A percentile compares a stretch with the other conserved stretches of the same genome.
phyloP scores from a whole-genome alignment of 2,113 vertebrate genomes.

The Hemibagrus wyckioides region DNA sequence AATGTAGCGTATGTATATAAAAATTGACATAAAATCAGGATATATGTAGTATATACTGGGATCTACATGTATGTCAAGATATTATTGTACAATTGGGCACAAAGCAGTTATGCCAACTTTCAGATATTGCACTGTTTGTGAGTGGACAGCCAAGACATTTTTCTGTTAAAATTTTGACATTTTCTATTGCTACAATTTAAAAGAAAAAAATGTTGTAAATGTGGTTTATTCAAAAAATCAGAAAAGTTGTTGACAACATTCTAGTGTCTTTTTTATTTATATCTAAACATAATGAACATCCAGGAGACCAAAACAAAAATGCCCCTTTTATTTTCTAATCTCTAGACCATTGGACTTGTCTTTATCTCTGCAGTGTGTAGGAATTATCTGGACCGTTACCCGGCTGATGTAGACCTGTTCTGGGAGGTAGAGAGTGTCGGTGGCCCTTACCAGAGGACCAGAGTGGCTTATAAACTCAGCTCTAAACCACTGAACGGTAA shows the following conservation, averaged over 20 bases:
- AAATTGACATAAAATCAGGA: background rate
- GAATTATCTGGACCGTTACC: slow-evolving; percentile 81
- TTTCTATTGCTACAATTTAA: background rate
- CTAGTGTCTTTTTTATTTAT: background rate
- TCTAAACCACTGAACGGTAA: slow-evolving; percentile 32
- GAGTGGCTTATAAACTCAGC: slow-evolving; percentile 64
- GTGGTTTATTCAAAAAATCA: background rate
- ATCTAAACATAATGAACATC: background rate
- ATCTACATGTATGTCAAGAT: background rate
- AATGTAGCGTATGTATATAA: background rate
- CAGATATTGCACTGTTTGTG: background rate
- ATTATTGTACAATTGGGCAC: background rate
- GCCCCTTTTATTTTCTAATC: background rate
- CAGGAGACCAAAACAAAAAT: background rate
- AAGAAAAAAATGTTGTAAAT: background rate
- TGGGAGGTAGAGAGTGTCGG: slow-evolving; percentile 87
- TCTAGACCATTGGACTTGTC: background rate
- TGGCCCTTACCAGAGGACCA: slow-evolving; percentile 76
- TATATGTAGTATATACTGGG: background rate
- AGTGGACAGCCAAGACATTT: background rate
- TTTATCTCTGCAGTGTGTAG: slow-evolving; percentile 76
- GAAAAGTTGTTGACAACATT: background rate
- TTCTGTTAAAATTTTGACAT: background rate
- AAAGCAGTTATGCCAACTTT: background rate
- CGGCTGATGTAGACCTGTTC: slow-evolving; percentile 76